Base-by-base conservation (phyloP, 2,888 invertebrate genomes). In the Glaucopsyche alexis region DNA sequence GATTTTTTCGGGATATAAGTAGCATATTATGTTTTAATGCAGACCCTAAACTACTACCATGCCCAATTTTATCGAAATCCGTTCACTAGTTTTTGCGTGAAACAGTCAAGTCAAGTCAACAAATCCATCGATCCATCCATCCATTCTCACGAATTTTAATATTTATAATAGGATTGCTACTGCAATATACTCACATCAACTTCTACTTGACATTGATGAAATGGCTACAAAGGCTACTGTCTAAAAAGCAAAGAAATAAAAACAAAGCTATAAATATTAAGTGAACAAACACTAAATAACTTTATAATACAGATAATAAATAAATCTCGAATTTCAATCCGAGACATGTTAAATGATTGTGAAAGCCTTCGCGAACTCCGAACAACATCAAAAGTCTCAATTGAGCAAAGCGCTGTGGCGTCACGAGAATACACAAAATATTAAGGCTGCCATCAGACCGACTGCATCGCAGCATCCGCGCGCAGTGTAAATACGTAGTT, bases 301-400 rank as follows among this genome's bases (percentile, higher is more conserved):
- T 60, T 60, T 60, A 11, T 60, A 60, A 60, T 60, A 19, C 55
- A 60, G 11, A 60, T 60, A 29, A 60, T 60, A 60, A 60, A 55
- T 55, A 29, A 29, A 55, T 19, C 6, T 55, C 8, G 29, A n/a
- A n/a, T n/a, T n/a, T n/a, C n/a, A n/a, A n/a, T n/a, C n/a, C n/a
- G n/a, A n/a, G 19, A 19, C 55, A 55, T 55, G 16, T 19, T 19
- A 55, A 60, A 60, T 19, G 55, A 60, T 60, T 60, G 19, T 60
- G 19, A 60, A 60, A 60, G 19, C 55, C 55, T 16, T 5, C 55
- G 16, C 52, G 8, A 29, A 60, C 55, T 60, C 19, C 19, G 55
- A 60, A 60, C 55, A 60, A 60, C 55, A 60, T 16, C 19, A 60
- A 60, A 60, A 60, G 55, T 60, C 55, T 60, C 55, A 11, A 60